Evolutionary conservation across 2,797 vertebrate species (phyloP).

Genomic region (Sebastes baramenuke): DNA sequence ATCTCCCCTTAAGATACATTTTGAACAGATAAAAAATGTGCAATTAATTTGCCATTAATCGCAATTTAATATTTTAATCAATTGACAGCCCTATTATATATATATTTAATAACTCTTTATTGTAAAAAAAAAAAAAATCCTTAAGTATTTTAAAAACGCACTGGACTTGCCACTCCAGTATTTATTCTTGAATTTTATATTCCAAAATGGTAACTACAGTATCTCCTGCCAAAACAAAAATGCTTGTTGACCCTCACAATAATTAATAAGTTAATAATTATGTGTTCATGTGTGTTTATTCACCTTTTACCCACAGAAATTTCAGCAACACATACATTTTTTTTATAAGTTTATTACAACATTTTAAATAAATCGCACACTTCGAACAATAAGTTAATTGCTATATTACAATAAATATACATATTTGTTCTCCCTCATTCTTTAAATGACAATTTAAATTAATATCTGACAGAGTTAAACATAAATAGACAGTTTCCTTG

Average conservation of each 20-base stretch:
- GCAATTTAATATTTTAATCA: too few relatives aligned
- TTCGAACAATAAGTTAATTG: constrained; percentile 61
- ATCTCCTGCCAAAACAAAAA: not conserved
- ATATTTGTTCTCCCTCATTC: not conserved
- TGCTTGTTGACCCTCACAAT: not conserved
- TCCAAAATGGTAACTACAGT: not conserved
- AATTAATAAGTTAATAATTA: not conserved
- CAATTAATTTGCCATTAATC: not conserved
- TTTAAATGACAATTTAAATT: not conserved
- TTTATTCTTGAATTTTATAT: not conserved
- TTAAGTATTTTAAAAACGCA: not conserved
- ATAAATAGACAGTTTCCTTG: not conserved
- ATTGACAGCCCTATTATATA: too few relatives aligned
- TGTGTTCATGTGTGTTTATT: not conserved
- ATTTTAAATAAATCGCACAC: constrained; percentile 37
- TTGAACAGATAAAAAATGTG: too few relatives aligned
- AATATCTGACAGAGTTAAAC: not conserved
- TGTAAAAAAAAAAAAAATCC: too few relatives aligned
- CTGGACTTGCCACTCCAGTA: not conserved
- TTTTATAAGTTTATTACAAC: constrained; percentile 52
- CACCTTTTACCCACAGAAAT: not conserved
- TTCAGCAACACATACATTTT: constrained; percentile 4
- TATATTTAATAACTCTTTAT: too few relatives aligned
- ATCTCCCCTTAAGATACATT: too few relatives aligned
- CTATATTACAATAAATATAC: constrained; percentile 61